Conservation (phyloP, 2,113 vertebrate genomes). For the Oryzias celebensis region DNA sequence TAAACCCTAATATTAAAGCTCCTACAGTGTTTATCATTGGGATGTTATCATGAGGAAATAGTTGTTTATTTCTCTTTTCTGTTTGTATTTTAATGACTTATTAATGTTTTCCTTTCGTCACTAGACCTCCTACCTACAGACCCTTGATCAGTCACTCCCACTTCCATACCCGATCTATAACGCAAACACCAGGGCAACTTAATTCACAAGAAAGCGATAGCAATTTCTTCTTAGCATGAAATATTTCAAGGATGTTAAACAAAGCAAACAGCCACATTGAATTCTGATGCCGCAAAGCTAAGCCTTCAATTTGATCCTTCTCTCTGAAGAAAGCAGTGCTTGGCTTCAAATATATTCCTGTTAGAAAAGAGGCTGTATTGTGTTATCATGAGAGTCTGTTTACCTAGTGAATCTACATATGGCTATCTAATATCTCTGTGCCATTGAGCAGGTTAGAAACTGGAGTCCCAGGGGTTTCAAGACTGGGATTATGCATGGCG, state of each 20-base stretch:
- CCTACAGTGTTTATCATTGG: too few species aligned
- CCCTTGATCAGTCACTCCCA: constrained; percentile 31
- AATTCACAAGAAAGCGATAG: constrained; percentile 71
- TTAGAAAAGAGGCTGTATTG: constrained; percentile 62
- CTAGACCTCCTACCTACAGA: constrained; percentile 7
- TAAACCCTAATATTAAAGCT: too few species aligned
- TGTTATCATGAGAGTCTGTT: constrained; percentile 75
- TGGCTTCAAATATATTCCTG: constrained; percentile 71
- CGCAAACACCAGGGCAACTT: constrained; percentile 65
- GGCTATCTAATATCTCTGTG: constrained; percentile 81
- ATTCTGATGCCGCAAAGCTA: constrained; percentile 67
- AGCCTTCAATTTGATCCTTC: constrained; percentile 73
- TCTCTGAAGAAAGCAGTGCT: constrained; percentile 60
- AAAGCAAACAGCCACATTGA: constrained; percentile 75
- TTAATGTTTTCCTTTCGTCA: constrained; percentile 32
- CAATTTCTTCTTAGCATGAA: constrained; percentile 72
- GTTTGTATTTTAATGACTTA: neutral
- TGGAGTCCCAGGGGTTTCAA: constrained; percentile 68
- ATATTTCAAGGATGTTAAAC: constrained; percentile 75
- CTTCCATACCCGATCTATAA: constrained; percentile 31
- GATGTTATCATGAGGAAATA: too few species aligned
- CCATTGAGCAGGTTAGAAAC: constrained; percentile 70
- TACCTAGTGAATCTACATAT: constrained; percentile 80
- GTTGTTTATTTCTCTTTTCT: neutral
- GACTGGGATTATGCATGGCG: constrained; percentile 77